Conservation (phyloP, 2,113 vertebrate species). For the Neolamprologus hecqui region DNA sequence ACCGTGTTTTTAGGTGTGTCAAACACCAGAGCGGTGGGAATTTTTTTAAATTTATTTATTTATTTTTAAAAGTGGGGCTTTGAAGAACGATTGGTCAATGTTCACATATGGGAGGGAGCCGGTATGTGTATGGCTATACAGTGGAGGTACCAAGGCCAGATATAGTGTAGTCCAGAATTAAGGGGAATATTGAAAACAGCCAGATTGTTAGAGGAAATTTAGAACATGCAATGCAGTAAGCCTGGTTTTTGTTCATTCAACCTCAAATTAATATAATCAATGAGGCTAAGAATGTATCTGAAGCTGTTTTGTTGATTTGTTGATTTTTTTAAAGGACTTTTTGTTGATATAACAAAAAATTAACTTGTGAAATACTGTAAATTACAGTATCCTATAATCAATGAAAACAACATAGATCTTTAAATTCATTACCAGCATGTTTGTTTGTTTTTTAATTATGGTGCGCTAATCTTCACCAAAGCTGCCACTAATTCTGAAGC, state of each 20-base stretch:
- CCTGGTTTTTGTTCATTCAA: fast-evolving
- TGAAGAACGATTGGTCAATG: not conserved
- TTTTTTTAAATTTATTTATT: fast-evolving
- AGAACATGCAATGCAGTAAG: not conserved
- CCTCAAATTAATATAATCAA: not conserved
- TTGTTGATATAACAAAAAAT: not conserved
- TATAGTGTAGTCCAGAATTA: not conserved
- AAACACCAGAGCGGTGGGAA: constrained; percentile 31
- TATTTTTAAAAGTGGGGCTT: not conserved
- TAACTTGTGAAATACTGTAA: fast-evolving
- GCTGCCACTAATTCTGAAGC: not conserved
- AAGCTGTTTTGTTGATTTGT: not conserved
- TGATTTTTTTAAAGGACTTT: too few relatives aligned
- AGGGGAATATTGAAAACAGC: not conserved
- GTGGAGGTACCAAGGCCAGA: not conserved
- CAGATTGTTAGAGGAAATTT: not conserved
- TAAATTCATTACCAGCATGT: not conserved
- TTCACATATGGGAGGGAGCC: not conserved
- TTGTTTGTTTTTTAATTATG: not conserved
- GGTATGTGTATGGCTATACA: constrained; percentile 7
- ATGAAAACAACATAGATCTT: not conserved
- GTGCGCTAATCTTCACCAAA: not conserved
- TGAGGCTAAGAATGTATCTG: not conserved
- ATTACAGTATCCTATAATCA: not conserved
- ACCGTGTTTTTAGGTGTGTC: constrained; percentile 40